Percentiles rank a stretch among this genome's conserved stretches.
phyloP scores from a whole-genome alignment of 2,113 vertebrate genomes.

The Phylloscopus whistleri region DNA sequence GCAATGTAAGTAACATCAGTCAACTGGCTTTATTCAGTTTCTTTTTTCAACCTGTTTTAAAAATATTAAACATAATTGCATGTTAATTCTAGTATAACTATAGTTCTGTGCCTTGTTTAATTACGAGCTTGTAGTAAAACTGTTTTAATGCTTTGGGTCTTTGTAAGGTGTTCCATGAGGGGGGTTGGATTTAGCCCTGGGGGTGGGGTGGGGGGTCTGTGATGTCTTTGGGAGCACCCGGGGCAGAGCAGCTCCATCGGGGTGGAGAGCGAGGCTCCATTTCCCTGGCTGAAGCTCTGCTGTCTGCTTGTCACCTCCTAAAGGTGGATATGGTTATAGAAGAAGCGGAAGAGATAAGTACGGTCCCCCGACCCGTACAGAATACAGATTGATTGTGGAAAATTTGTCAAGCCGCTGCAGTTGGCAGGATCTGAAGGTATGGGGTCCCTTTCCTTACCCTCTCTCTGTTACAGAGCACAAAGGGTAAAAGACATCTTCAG shows the following conservation, averaged over 20 bases:
- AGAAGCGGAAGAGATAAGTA: constrained; percentile 94
- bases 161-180: neutral
- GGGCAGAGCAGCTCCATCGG: constrained; percentile 30
- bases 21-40: constrained; percentile 69
- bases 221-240: neutral
- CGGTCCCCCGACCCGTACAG: constrained; percentile 92
- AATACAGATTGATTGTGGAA: constrained; percentile 97
- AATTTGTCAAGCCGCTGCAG: constrained; percentile 98
- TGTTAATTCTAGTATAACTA: constrained; percentile 45
- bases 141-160: neutral
- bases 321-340: constrained; percentile 93
- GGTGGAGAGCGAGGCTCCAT: constrained; percentile 27
- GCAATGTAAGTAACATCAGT: constrained; percentile 82
- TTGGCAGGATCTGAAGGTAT: constrained; percentile 98
- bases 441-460: constrained; percentile 50
- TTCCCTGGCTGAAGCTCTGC: constrained; percentile 70
- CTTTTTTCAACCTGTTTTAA: constrained; percentile 56
- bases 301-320: constrained; percentile 82
- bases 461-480: constrained; percentile 5
- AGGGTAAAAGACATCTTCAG: neutral
- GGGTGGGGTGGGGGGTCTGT: neutral
- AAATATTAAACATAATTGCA: constrained; percentile 67
- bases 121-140: constrained; percentile 19
- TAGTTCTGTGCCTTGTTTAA: constrained; percentile 15
- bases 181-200: neutral